phyloP scores from a whole-genome alignment of 2,113 vertebrate genomes.

The Holacanthus passer region DNA sequence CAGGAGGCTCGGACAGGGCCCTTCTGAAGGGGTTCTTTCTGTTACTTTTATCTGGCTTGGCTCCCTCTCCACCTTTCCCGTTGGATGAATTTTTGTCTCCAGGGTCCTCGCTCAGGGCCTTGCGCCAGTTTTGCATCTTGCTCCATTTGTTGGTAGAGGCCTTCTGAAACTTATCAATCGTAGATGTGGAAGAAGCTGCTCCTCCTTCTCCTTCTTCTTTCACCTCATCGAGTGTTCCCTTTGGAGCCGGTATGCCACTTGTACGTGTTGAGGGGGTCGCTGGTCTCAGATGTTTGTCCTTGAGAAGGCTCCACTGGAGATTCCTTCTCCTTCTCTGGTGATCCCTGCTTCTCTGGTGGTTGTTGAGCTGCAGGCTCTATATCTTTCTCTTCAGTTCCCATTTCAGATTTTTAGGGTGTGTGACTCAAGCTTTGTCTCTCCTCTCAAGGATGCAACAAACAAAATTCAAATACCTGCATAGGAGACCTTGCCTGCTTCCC shows the following conservation, averaged over 20 bases:
- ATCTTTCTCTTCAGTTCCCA: conserved; percentile 82
- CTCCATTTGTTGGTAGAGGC: conserved; percentile 81
- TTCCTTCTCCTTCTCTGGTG: conserved; percentile 64
- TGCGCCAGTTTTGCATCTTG: conserved; percentile 88
- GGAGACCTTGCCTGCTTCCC: neutral
- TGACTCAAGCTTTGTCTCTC: neutral
- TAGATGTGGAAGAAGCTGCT: conserved; percentile 30
- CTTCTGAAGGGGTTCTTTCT: conserved; percentile 89
- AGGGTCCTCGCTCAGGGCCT: conserved; percentile 83
- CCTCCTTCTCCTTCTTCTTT: conserved; percentile 56
- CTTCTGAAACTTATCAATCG: conserved; percentile 72
- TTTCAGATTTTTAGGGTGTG: conserved; percentile 34
- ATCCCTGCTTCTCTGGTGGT: conserved; percentile 55
- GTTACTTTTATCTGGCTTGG: conserved; percentile 52
- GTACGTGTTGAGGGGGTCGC: conserved; percentile 80
- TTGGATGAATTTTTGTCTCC: conserved; percentile 56
- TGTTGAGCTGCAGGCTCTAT: conserved; percentile 64
- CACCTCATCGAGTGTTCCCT: conserved; percentile 45
- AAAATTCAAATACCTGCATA: conserved; percentile 1
- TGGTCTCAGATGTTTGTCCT: conserved; percentile 56
- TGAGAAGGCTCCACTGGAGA: conserved; percentile 40
- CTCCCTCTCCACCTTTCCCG: conserved; percentile 24
- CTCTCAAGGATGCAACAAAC: conserved; percentile 32
- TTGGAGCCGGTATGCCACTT: conserved; percentile 84
- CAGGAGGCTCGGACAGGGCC: conserved; percentile 87